These are phyloP conservation scores for Machimus rusticus DNA, from an alignment of 2,888 invertebrate species.

Conservation along the genomic window DNA sequence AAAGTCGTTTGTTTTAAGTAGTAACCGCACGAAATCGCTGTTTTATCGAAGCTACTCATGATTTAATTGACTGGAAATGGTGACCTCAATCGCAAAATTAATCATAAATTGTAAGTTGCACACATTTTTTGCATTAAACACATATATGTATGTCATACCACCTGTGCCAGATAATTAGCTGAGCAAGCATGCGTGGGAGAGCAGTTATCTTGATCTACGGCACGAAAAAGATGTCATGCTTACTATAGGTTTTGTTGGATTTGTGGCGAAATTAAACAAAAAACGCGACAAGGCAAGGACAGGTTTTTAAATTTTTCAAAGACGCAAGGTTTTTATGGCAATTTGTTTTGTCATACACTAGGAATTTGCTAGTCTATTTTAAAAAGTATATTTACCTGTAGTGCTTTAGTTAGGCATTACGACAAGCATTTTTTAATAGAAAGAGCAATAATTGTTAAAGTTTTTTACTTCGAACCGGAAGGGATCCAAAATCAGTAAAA, in stretches of 20 bases:
- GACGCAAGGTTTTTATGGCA: not conserved
- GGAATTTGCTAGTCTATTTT: not conserved
- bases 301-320: not conserved
- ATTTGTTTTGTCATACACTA: not conserved
- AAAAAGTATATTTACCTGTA: not conserved
- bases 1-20: not conserved
- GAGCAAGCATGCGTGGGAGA: not conserved
- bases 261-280: not conserved
- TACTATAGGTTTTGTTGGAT: not conserved
- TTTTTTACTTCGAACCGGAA: too few species aligned
- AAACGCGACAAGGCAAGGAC: not conserved
- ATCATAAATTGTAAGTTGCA: not conserved
- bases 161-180: not conserved
- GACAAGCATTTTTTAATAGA: too few species aligned
- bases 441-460: too few species aligned
- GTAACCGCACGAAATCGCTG: not conserved
- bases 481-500: too few species aligned
- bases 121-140: not conserved
- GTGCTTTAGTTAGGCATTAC: not conserved
- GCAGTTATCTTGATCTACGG: not conserved
- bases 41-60: not conserved
- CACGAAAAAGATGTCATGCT: not conserved
- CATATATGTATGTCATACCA: not conserved
- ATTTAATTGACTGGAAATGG: not conserved
- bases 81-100: not conserved